Percentiles rank a stretch among this genome's conserved stretches.
phyloP scores from a whole-genome alignment of 2,797 vertebrate genomes.

The Enteromius treurensis region DNA sequence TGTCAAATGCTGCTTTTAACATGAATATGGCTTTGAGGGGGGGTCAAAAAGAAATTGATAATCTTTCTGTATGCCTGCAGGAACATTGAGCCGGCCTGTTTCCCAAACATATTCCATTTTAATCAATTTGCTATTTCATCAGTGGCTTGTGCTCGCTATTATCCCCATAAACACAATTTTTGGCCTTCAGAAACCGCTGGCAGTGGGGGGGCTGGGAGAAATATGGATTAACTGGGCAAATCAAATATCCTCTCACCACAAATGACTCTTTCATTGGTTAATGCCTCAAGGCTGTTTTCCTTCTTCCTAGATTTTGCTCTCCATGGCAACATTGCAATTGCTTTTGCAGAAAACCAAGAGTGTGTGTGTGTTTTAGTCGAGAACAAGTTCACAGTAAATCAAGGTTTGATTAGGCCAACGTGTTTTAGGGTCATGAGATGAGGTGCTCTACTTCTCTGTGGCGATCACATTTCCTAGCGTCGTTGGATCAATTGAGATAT shows the following conservation, averaged over 20 bases:
- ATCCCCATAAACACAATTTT: conserved; percentile 53
- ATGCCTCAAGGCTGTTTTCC: conserved; percentile 69
- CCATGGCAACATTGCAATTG: conserved; percentile 70
- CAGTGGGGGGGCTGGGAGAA: conserved; percentile 52
- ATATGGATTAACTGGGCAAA: conserved; percentile 55
- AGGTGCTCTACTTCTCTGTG: neutral
- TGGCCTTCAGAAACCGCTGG: conserved; percentile 59
- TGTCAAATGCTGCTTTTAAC: conserved; percentile 5
- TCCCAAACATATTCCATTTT: conserved; percentile 1
- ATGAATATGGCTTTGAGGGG: neutral
- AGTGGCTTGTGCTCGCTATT: conserved; percentile 25
- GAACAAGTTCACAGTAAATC: conserved; percentile 69
- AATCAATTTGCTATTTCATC: conserved; percentile 42
- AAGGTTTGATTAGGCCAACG: conserved; percentile 53
- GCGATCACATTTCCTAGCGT: neutral
- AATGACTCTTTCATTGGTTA: conserved; percentile 68
- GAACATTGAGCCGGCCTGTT: neutral
- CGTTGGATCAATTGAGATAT: neutral
- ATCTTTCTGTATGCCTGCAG: neutral
- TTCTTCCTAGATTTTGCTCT: conserved; percentile 56
- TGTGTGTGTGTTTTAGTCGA: conserved; percentile 3
- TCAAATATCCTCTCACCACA: conserved; percentile 57
- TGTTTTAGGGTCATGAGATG: conserved; percentile 15
- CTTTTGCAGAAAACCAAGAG: conserved; percentile 50
- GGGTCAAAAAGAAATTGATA: neutral